Percentiles rank a stretch among this genome's conserved stretches.
phyloP scores from a whole-genome alignment of 1,140 invertebrate genomes.

The Diorhabda elongata region DNA sequence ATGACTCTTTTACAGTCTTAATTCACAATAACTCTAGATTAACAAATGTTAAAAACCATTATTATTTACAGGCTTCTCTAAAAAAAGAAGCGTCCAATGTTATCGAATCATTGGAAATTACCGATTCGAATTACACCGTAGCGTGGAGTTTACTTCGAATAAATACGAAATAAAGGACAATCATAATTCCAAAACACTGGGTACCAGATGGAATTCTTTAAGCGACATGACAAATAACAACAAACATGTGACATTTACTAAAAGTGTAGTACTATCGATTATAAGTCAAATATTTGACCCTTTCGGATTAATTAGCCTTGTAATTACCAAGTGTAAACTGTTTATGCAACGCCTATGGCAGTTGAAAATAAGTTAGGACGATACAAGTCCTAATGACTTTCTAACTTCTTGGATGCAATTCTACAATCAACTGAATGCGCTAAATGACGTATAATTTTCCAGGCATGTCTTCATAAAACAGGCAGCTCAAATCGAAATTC shows the following conservation, averaged over 20 bases:
- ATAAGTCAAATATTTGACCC: conserved; percentile 45
- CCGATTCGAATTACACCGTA: conserved; percentile 21
- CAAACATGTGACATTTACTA: conserved; percentile 31
- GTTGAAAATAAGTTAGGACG: conserved; percentile 9
- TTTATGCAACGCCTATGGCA: conserved; percentile 11
- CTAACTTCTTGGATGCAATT: conserved; percentile 6
- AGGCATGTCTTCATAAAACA: neutral
- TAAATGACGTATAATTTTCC: conserved; percentile 11
- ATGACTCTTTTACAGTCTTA: conserved; percentile 31
- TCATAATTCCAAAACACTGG: neutral
- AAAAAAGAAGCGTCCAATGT: conserved; percentile 20
- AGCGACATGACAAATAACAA: no score
- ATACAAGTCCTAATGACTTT: neutral
- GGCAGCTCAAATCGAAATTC: conserved; percentile 7
- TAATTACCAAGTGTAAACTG: conserved; percentile 6
- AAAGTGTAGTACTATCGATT: conserved; percentile 43
- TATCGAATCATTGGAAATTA: conserved; percentile 21
- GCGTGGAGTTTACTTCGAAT: conserved; percentile 23
- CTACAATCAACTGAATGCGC: neutral
- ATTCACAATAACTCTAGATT: conserved; percentile 29
- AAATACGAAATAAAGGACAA: neutral
- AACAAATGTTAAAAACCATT: conserved; percentile 28
- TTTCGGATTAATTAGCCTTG: conserved; percentile 14
- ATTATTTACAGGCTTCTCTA: conserved; percentile 27
- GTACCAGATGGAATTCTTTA: neutral